Evolutionary conservation across 2,113 vertebrate species (phyloP).

Genomic region (Dicentrarchus labrax): DNA sequence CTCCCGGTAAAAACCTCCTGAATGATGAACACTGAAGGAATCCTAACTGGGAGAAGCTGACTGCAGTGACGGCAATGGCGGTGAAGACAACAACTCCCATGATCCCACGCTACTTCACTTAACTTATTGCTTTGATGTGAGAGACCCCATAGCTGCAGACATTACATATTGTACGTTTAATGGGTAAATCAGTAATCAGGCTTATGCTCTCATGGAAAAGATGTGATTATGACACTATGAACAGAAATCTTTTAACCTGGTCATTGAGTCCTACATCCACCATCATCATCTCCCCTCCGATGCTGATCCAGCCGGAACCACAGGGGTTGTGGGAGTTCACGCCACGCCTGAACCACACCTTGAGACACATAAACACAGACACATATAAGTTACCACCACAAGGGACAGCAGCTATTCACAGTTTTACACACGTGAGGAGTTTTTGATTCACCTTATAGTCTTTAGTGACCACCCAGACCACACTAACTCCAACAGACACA

Average conservation of each 20-base stretch:
- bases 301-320: slow-evolving; percentile 96
- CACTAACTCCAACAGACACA: slow-evolving; percentile 89
- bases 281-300: slow-evolving; percentile 96
- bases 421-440: neutral
- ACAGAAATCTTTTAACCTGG: slow-evolving; percentile 84
- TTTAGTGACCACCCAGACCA: slow-evolving; percentile 97
- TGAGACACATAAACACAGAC: slow-evolving; percentile 76
- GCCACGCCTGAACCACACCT: slow-evolving; percentile 99
- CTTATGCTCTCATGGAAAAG: neutral
- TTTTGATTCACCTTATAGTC: slow-evolving; percentile 90
- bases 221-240: neutral
- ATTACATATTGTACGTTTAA: too few species aligned
- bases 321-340: slow-evolving; percentile 96
- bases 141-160: too few species aligned
- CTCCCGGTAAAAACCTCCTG: too few species aligned
- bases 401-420: neutral
- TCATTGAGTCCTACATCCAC: slow-evolving; percentile 94
- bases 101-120: too few species aligned
- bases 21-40: too few species aligned
- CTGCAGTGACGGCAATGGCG: too few species aligned
- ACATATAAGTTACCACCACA: neutral
- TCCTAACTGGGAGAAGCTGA: too few species aligned
- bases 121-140: too few species aligned
- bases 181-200: too few species aligned
- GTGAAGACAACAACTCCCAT: too few species aligned